These are phyloP conservation scores for Plestiodon gilberti DNA, from an alignment of 2,113 vertebrate genomes.

Conservation along the genomic window DNA sequence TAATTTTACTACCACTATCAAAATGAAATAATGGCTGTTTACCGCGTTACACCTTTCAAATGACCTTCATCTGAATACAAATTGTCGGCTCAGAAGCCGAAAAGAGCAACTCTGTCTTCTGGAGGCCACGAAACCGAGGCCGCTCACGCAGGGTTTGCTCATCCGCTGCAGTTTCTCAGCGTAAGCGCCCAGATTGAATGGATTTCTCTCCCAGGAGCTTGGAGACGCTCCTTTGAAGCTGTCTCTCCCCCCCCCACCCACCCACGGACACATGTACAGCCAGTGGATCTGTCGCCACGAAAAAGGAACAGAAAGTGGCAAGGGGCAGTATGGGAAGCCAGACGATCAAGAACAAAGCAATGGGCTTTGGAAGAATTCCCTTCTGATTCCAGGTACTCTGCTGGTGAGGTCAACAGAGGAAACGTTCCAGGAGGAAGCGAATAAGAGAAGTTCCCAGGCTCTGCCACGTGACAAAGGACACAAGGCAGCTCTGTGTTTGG, in stretches of 20 bases:
- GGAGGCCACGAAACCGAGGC: conserved; percentile 67
- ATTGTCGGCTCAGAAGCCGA: conserved; percentile 76
- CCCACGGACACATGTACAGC: neutral
- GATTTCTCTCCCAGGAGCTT: conserved; percentile 1
- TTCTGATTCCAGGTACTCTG: neutral
- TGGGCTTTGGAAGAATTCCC: neutral
- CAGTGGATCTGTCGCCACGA: no score
- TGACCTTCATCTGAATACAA: conserved; percentile 87
- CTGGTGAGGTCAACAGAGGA: neutral
- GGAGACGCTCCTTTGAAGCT: neutral
- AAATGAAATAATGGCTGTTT: conserved; percentile 88
- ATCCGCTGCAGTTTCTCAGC: conserved; percentile 34
- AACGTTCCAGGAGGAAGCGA: neutral
- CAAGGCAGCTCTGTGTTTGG: no score
- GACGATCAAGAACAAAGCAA: neutral
- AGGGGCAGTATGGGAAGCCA: no score
- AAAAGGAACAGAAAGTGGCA: no score
- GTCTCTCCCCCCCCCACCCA: neutral
- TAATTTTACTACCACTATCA: conserved; percentile 88
- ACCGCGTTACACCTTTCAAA: conserved; percentile 84
- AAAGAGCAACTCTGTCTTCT: conserved; percentile 75
- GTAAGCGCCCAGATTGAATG: neutral
- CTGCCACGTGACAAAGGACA: no score
- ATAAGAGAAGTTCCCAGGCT: no score
- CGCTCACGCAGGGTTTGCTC: conserved; percentile 43